Conservation (phyloP, 2,113 vertebrate species). For the Leptodactylus fuscus region DNA sequence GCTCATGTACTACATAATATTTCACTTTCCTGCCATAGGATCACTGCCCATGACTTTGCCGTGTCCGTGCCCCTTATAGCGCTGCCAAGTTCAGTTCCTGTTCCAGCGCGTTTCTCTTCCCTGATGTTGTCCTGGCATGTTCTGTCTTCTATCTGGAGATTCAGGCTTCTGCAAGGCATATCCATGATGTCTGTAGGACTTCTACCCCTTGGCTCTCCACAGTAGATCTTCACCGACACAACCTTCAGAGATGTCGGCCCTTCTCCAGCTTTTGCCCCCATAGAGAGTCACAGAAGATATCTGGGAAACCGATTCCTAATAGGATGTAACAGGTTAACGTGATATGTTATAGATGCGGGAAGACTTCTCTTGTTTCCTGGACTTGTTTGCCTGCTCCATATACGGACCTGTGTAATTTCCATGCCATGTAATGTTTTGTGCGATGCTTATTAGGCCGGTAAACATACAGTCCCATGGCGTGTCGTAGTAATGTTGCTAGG, state of each 20-base stretch:
- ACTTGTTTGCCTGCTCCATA: slow-evolving; percentile 18
- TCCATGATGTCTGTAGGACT: not conserved
- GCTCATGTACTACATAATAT: too few species aligned
- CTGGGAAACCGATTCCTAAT: not conserved
- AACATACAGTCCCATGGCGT: slow-evolving; percentile 64
- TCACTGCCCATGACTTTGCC: too few species aligned
- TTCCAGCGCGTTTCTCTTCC: too few species aligned
- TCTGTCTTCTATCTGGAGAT: too few species aligned
- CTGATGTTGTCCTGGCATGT: too few species aligned
- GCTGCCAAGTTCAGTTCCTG: too few species aligned
- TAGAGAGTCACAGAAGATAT: not conserved
- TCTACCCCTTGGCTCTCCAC: not conserved
- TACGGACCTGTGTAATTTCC: slow-evolving; percentile 19
- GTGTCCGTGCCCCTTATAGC: too few species aligned
- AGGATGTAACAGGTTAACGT: not conserved
- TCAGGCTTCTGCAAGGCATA: too few species aligned
- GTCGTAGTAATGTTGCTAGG: slow-evolving; percentile 66
- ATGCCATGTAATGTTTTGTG: slow-evolving; percentile 51
- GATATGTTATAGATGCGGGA: not conserved
- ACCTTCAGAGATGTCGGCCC: not conserved
- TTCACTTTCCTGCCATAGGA: too few species aligned
- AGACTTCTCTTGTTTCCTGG: not conserved
- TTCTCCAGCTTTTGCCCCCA: not conserved
- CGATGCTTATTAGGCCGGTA: slow-evolving; percentile 56
- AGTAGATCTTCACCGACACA: not conserved